Base-by-base conservation (phyloP, 92 coral and sea anemone species). In the Desmophyllum pertusum region DNA sequence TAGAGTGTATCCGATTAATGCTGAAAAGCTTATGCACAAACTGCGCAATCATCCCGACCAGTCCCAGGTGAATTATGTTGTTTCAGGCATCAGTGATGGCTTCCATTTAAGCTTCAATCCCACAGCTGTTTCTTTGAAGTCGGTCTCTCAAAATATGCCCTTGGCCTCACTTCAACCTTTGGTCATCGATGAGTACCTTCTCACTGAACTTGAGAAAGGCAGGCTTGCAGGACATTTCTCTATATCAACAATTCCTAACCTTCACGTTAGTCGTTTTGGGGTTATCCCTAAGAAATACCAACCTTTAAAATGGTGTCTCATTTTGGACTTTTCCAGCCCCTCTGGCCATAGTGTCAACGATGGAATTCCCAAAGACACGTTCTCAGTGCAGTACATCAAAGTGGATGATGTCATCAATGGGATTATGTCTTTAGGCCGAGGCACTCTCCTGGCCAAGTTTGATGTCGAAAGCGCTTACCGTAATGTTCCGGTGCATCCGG, bases 251-350 rank as follows among this genome's bases (percentile, higher is more conserved):
- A 38, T 68, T 15, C 63, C 87, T 8, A 64, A 81, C 70, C 55
- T 87, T 19, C 85, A 88, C 38, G 23, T 78, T 23, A 77, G 77
- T 59, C 80, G 84, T 19, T 88, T 88, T 50, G 88, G 88, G 2
- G 85, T 88, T 25, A 83, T 78, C 51, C 85, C 88, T 0, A 88
- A 83, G 48, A 75, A 82, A 36, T 21, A 50, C 21, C 55, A 50
- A 50, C n/a, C 78, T 15, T 85, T 81, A 51, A 86, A 87, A 30
- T 88, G 88, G 88, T 67, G 85, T 14, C 73, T 88, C 29, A 83
- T 88, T 27, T 50, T 82, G 41, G 87, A 88, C 38, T 45, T 80
- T 1, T 88, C 88, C 10, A 50, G 50, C 53, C 88, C 88, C 0
- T 14, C 27, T 3, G 90, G 70, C 25, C 59, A 50, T 21, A 18